Conservation (phyloP, 2,888 invertebrate species). For the Idaea straminata region DNA sequence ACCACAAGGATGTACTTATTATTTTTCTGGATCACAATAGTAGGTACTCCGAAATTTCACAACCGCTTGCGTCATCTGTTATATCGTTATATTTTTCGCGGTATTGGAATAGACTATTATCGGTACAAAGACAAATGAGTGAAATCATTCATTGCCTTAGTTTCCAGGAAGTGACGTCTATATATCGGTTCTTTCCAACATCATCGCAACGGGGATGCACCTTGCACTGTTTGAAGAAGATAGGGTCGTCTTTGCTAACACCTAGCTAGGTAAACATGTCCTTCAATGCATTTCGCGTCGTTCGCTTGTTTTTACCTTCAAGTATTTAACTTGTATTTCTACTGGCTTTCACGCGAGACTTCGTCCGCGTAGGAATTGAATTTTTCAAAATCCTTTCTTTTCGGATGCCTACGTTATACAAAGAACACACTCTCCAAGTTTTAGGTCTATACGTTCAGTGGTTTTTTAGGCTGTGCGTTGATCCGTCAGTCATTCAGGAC, state of each 20-base stretch:
- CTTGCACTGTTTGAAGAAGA: neutral
- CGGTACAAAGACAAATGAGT: neutral
- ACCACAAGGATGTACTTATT: neutral
- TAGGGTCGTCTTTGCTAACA: neutral
- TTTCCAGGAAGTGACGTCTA: neutral
- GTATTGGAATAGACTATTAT: neutral
- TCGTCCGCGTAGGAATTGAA: too few species aligned
- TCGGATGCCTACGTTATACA: too few species aligned
- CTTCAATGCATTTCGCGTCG: neutral
- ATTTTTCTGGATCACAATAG: neutral
- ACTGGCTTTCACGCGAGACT: too few species aligned
- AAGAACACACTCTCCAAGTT: too few species aligned
- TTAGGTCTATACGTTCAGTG: too few species aligned
- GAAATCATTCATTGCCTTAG: neutral
- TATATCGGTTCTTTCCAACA: neutral
- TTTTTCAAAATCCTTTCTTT: too few species aligned
- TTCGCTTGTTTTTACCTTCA: neutral
- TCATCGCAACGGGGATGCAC: neutral
- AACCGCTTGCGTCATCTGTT: neutral
- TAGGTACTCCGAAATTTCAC: neutral
- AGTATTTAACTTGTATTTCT: too few species aligned
- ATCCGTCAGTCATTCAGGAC: too few species aligned
- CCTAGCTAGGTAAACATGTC: neutral
- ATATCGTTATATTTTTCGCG: neutral
- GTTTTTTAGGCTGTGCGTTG: too few species aligned